Base-by-base conservation (phyloP, 2,113 vertebrate species). In the Casuarius casuarius region DNA sequence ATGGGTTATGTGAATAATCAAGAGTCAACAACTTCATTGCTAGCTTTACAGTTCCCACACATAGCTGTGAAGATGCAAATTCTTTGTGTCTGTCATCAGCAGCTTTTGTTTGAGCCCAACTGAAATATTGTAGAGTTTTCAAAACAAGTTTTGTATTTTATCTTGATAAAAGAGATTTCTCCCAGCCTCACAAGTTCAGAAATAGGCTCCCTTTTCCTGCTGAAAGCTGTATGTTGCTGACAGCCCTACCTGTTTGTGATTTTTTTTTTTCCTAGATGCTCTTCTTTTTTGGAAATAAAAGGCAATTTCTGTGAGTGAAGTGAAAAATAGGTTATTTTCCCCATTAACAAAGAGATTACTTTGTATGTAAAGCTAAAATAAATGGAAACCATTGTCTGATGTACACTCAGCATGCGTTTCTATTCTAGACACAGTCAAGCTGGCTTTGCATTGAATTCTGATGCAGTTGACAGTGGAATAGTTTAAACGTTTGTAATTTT, bases 131-230 rank as follows among this genome's bases (percentile, higher is more conserved):
- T 93, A 89, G 96, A 91, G 90, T 92, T 95, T 96, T 96, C 92
- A 97, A 97, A 95, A 91, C 87, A 94, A 93, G 67, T 92, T 97
- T 82, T 90, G n/a, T 94, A 78, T 96, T 97, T 97, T 87, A 89
- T 79, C 72, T 67, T 90, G 93, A 95, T 94, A 87, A 97, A 95
- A 97, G 89, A 65, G 59, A 33, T 81, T 75, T 92, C 56, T 95
- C 42, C 65, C 28, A 92, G 76, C 73, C 66, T 94, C 93, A 81
- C 79, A 84, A 31, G 38, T 92, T 93, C 79, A 96, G 93, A 96
- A 96, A 95, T 92, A 96, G 40, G 44, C 51, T 96, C 77, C 68
- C 48, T 95, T 72, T 94, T 73, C 48, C 80, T 85, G 74, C 92
- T 94, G 68, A 81, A 92, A 97, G 91, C 91, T 94, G 92, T 87